These are phyloP conservation scores for Drosophila peninsularis DNA, from an alignment of 2,888 invertebrate species.

Conservation along the genomic window DNA sequence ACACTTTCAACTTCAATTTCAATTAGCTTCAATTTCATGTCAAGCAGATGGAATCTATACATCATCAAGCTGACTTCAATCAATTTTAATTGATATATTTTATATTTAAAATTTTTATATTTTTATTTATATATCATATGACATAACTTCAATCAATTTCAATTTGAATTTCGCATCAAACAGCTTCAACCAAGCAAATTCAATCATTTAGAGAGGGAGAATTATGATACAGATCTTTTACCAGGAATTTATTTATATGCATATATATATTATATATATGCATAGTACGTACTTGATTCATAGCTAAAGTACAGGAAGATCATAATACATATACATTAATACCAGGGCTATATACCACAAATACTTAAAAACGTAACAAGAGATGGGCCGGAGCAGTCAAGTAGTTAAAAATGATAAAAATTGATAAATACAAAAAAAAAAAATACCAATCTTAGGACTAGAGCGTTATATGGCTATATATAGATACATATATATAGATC, in stretches of 20 bases:
- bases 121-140: too few species aligned
- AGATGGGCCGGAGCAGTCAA: neutral
- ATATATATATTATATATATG: neutral
- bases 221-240: too few species aligned
- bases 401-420: neutral
- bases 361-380: neutral
- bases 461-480: neutral
- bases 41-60: neutral
- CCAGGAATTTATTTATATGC: neutral
- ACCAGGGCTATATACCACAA: neutral
- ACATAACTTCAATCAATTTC: neutral
- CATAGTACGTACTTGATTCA: neutral
- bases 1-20: neutral
- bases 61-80: neutral
- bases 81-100: too few species aligned
- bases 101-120: too few species aligned
- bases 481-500: neutral
- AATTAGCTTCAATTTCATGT: neutral
- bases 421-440: neutral
- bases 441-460: neutral
- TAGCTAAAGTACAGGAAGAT: conserved; percentile 1
- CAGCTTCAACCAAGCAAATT: too few species aligned
- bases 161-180: neutral
- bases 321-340: neutral
- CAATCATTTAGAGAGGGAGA: too few species aligned